phyloP scores from a whole-genome alignment of 2,113 vertebrate genomes.

The Artemisiospiza belli region DNA sequence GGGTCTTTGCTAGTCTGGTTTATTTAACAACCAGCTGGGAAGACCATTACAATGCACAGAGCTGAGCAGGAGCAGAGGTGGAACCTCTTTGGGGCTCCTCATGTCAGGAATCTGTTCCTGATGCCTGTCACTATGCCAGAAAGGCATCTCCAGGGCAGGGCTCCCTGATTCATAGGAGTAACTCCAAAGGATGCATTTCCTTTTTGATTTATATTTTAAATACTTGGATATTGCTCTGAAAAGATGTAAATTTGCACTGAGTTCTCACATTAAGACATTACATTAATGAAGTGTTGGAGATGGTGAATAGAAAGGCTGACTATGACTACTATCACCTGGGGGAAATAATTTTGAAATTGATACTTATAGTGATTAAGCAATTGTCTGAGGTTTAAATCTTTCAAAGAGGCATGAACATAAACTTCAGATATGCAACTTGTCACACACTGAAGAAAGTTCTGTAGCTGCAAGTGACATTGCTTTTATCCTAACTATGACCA shows the following conservation, averaged over 20 bases:
- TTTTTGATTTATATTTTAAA: neutral
- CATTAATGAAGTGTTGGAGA: neutral
- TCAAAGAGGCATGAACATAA: neutral
- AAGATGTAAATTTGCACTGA: neutral
- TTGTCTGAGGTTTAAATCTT: slow-evolving; percentile 34
- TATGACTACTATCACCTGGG: neutral
- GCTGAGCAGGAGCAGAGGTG: neutral
- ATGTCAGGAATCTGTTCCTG: neutral
- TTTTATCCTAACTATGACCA: slow-evolving; percentile 21
- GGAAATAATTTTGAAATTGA: slow-evolving; percentile 30
- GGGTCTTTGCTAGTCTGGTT: neutral
- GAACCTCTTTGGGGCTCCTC: neutral
- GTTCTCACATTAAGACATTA: slow-evolving; percentile 3
- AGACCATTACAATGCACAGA: neutral
- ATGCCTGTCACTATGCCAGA: neutral
- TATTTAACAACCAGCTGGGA: neutral
- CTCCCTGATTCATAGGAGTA: neutral
- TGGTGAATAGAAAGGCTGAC: neutral
- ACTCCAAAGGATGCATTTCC: neutral
- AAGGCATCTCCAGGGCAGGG: neutral
- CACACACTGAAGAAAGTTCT: neutral
- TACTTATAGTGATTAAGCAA: slow-evolving; percentile 30
- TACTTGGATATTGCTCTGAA: neutral
- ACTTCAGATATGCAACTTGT: neutral
- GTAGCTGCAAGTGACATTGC: slow-evolving; percentile 8